Evolutionary conservation across 2,113 vertebrate genomes (phyloP), one percentile per base, ranked within the genome.

Genomic region (Desmodus rotundus): DNA sequence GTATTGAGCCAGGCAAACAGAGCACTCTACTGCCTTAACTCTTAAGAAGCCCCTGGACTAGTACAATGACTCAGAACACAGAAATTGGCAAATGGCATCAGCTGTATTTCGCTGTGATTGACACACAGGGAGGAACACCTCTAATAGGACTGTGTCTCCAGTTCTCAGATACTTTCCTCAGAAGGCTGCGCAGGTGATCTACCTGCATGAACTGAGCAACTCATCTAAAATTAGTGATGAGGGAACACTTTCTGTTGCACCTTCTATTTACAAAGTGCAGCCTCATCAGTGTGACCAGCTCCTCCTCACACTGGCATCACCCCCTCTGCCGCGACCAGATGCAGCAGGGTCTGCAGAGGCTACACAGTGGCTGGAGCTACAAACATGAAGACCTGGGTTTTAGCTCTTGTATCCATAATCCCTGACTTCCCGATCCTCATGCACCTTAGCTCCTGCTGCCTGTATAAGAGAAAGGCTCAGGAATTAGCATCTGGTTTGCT

Each of bases 211-310:
- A 89, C 70, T 54, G 89, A 94, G 70, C 78, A 94, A 91, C 78
- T 87, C 26, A 43, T 74, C 94, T 96, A 97, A 96, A 97, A 96
- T 97, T 96, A 97, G 91, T 13, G 0, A 12, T 38, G 56, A 68
- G 73, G 80, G 81, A 96, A 96, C 92, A 93, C 63, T 67, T 89
- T 94, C 90, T 52, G 76, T 94, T 74, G 78, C 92, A 97, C 94
- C 92, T 97, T 94, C 87, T 96, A 83, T 97, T 96, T 97, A 89
- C 63, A 80, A 96, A 95, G 63, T 89, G 47, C 89, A 91, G 93
- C 73, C 89, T 97, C 97, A 89, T 93, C 82, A 84, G 94, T 95
- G 93, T 95, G 94, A 94, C 77, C 85, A 41, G 43, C 68, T 58
- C 70, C 74, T 91, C 85, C 61, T 95, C 89, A 74, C 89, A 91